A percentile compares a stretch with the other conserved stretches of the same genome.
phyloP scores from a whole-genome alignment of 2,113 vertebrate species.

The Drymodes brunneopygia region DNA sequence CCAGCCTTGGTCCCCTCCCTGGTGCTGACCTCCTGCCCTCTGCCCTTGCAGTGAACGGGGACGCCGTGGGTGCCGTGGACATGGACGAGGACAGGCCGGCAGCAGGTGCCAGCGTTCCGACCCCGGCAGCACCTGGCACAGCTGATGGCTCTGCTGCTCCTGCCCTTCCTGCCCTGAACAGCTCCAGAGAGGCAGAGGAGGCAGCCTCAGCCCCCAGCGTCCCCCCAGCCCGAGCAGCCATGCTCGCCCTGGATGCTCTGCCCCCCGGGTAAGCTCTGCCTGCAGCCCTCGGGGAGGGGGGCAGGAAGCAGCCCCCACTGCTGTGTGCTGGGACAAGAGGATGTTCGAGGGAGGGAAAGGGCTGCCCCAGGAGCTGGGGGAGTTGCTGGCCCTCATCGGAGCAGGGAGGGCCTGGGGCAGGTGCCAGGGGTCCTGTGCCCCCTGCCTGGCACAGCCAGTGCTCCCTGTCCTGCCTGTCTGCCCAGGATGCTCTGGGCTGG shows the following conservation, averaged over 20 bases:
- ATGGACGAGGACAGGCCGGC: conserved; percentile 48
- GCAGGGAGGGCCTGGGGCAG: background rate
- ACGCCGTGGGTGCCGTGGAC: conserved; percentile 64
- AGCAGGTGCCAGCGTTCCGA: background rate
- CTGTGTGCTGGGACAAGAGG: background rate
- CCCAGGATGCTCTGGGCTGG: accelerated
- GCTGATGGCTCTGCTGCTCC: background rate
- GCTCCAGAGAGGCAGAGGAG: conserved; percentile 61
- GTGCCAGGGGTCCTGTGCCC: background rate
- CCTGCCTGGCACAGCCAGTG: background rate
- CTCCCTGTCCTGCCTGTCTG: background rate
- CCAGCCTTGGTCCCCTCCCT: accelerated
- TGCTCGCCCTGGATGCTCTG: conserved; percentile 75
- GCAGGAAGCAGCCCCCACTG: background rate
- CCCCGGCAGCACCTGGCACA: accelerated
- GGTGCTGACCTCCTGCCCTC: background rate
- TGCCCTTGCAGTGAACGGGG: conserved; percentile 77
- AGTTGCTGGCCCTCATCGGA: background rate
- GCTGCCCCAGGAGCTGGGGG: background rate
- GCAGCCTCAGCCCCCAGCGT: background rate
- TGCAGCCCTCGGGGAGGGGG: background rate
- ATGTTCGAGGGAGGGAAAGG: background rate
- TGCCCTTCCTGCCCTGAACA: conserved; percentile 19
- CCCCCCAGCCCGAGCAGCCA: conserved; percentile 47
- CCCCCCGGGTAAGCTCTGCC: conserved; percentile 82